Percentiles rank a stretch among this genome's conserved stretches.
These are phyloP conservation scores for Leguminivora glycinivorella DNA, from an alignment of 1,140 invertebrate species.

Conservation along the genomic window DNA sequence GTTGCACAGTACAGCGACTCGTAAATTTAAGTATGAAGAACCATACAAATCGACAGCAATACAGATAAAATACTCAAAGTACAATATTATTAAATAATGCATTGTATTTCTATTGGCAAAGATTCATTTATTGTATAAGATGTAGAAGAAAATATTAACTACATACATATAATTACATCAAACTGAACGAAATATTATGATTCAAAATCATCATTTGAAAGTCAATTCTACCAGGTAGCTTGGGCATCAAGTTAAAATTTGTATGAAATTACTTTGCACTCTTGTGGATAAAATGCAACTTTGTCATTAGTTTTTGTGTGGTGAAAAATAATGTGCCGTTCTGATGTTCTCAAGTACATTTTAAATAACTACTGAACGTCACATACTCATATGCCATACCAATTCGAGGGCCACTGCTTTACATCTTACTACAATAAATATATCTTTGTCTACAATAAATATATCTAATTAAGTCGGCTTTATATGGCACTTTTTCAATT, in stretches of 20 bases:
- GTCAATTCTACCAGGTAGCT: too few species aligned
- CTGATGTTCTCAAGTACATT: too few species aligned
- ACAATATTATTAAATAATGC: conserved; percentile 22
- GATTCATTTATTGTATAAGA: background rate
- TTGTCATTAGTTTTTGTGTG: too few species aligned
- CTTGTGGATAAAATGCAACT: too few species aligned
- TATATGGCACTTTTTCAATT: conserved; percentile 19
- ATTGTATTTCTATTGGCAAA: conserved; percentile 14
- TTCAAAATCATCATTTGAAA: too few species aligned
- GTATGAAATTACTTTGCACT: too few species aligned
- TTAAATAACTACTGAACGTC: too few species aligned
- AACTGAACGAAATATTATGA: too few species aligned
- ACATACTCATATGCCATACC: too few species aligned
- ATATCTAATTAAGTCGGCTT: background rate
- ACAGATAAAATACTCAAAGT: conserved; percentile 18
- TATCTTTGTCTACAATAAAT: background rate
- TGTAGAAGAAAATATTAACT: background rate
- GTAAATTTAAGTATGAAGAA: background rate
- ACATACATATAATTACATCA: background rate
- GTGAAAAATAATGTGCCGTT: too few species aligned
- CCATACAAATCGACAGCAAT: conserved; percentile 16
- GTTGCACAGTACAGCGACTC: background rate
- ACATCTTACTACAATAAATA: background rate
- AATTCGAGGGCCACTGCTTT: background rate
- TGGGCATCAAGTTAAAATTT: too few species aligned